Evolutionary conservation across 2,113 vertebrate species (phyloP).

Genomic region (Daboia siamensis): DNA sequence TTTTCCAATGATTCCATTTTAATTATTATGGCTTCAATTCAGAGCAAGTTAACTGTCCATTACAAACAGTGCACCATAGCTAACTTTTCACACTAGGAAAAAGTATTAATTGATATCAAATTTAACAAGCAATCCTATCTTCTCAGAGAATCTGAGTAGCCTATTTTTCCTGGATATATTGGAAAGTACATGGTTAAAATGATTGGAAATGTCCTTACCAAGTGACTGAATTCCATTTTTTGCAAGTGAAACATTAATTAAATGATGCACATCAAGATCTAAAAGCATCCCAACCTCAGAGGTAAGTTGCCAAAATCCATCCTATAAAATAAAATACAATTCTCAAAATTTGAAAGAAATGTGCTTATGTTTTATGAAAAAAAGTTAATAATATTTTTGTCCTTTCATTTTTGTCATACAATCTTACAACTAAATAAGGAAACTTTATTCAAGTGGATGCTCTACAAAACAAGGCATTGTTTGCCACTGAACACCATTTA

Average conservation of each 20-base stretch:
- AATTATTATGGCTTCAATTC: background rate
- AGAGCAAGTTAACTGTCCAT: background rate
- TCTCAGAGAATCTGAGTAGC: background rate
- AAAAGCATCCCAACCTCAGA: constrained; percentile 68
- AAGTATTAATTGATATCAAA: background rate
- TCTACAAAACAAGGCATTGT: background rate
- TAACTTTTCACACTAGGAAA: background rate
- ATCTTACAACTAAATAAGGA: background rate
- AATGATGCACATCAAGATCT: constrained; percentile 64
- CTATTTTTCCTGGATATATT: background rate
- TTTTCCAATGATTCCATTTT: background rate
- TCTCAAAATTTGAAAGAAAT: background rate
- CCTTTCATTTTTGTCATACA: background rate
- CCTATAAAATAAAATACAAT: constrained; percentile 61
- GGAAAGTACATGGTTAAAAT: background rate
- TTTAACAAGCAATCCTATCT: background rate
- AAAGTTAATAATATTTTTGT: background rate
- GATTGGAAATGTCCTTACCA: constrained; percentile 61
- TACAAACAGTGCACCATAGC: background rate
- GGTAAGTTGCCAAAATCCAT: constrained; percentile 82
- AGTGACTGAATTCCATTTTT: constrained; percentile 81
- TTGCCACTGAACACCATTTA: background rate
- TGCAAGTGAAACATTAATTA: constrained; percentile 73
- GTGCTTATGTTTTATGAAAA: background rate
- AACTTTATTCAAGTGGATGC: background rate